phyloP scores from a whole-genome alignment of 1,140 invertebrate genomes.

The Caenorhabditis inopinata region DNA sequence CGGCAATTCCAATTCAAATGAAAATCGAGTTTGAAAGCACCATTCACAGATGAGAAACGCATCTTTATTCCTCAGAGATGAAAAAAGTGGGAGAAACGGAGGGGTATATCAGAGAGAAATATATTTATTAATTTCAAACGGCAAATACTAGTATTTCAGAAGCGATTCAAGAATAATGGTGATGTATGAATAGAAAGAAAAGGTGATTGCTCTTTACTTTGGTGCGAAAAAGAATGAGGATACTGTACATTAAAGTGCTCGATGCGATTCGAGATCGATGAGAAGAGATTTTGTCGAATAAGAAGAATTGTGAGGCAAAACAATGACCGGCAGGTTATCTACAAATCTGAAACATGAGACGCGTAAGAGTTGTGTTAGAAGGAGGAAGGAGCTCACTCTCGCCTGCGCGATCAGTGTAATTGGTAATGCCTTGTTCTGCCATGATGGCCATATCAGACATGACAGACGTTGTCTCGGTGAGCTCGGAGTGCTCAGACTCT shows the following conservation, averaged over 20 bases:
- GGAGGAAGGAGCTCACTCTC: neutral
- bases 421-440: neutral
- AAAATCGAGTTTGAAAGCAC: too few species aligned
- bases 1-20: too few species aligned
- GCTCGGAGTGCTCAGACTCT: conserved; percentile 8
- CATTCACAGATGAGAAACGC: too few species aligned
- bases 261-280: conserved; percentile 17
- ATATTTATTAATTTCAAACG: too few species aligned
- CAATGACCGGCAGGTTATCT: too few species aligned
- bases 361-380: too few species aligned
- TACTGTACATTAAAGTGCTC: conserved; percentile 6
- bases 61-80: too few species aligned
- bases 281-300: neutral
- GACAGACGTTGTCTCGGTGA: conserved; percentile 19
- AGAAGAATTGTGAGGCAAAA: neutral
- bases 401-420: neutral
- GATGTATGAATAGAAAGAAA: neutral
- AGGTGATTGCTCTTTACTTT: neutral
- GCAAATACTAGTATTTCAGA: neutral
- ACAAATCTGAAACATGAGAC: neutral
- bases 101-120: too few species aligned
- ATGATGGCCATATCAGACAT: conserved; percentile 9
- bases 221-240: neutral
- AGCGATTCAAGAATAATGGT: neutral
- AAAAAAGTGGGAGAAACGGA: too few species aligned